A percentile compares a stretch with the other conserved stretches of the same genome.
Evolutionary conservation across 2,797 vertebrate species (phyloP).

Genomic region (Pygocentrus nattereri): DNA sequence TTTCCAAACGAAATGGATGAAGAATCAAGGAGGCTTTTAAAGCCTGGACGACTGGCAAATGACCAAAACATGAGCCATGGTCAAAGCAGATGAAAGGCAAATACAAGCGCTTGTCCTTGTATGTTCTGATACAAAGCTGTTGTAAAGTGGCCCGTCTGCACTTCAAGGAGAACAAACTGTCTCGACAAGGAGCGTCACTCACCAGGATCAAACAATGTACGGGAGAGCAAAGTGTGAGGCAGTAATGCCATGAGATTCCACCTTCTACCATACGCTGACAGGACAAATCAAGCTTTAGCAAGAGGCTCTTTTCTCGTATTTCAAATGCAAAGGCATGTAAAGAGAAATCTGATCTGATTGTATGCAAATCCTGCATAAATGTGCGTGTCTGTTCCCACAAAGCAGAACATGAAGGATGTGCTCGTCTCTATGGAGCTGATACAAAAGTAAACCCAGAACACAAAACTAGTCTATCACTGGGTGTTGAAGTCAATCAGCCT

Average conservation of each 20-base stretch:
- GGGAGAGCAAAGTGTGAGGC: not conserved
- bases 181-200: conserved; percentile 7
- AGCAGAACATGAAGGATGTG: not conserved
- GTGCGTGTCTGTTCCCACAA: not conserved
- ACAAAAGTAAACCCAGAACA: not conserved
- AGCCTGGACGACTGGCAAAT: not conserved
- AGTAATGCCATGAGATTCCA: conserved; percentile 2
- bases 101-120: not conserved
- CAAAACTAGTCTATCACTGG: conserved; percentile 5
- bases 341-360: not conserved
- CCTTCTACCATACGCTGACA: not conserved
- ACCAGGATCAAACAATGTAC: not conserved
- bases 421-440: not conserved
- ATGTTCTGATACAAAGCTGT: not conserved
- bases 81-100: not conserved
- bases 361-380: not conserved
- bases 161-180: conserved; percentile 7
- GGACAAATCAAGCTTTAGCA: not conserved
- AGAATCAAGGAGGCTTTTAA: not conserved
- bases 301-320: not conserved
- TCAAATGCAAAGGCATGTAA: not conserved
- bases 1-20: not conserved
- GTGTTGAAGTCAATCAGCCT: conserved; percentile 33
- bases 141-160: not conserved
- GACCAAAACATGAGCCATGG: conserved; percentile 1